phyloP scores from a whole-genome alignment of 2,888 invertebrate species.

The Sisyra nigra region DNA sequence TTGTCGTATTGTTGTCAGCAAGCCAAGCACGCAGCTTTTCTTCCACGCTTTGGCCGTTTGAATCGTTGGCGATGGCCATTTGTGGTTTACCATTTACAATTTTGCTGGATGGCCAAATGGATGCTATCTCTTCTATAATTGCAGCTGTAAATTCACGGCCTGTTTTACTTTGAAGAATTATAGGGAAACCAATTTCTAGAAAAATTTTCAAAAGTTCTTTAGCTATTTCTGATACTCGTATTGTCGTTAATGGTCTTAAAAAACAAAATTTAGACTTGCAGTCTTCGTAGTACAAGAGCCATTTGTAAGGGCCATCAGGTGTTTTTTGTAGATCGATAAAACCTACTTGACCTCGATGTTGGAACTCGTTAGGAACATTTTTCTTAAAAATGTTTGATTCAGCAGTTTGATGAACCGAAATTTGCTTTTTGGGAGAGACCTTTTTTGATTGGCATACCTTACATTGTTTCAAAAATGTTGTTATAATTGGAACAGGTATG shows the following conservation, averaged over 20 bases:
- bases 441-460: slow-evolving; percentile 11
- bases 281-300: slow-evolving; percentile 3
- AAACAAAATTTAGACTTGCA: slow-evolving; percentile 10
- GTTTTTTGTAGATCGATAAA: slow-evolving; percentile 9
- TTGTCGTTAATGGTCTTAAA: slow-evolving; percentile 9
- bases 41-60: slow-evolving; percentile 10
- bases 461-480: slow-evolving; percentile 11
- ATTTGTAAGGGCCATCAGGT: neutral
- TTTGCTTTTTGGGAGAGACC: slow-evolving; percentile 9
- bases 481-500: slow-evolving; percentile 9
- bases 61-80: slow-evolving; percentile 1
- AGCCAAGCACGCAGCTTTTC: slow-evolving; percentile 7
- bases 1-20: neutral
- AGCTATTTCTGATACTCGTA: slow-evolving; percentile 11
- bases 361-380: slow-evolving; percentile 11
- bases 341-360: slow-evolving; percentile 11
- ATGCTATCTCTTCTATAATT: slow-evolving; percentile 10
- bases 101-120: slow-evolving; percentile 11
- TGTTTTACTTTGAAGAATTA: slow-evolving; percentile 4
- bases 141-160: slow-evolving; percentile 10
- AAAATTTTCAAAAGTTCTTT: slow-evolving; percentile 11
- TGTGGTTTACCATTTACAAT: slow-evolving; percentile 6
- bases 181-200: slow-evolving; percentile 8
- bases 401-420: too few relatives aligned
- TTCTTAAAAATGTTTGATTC: slow-evolving; percentile 9